Base-by-base conservation (phyloP, 2,888 invertebrate genomes). In the Sphaerophoria taeniata region DNA sequence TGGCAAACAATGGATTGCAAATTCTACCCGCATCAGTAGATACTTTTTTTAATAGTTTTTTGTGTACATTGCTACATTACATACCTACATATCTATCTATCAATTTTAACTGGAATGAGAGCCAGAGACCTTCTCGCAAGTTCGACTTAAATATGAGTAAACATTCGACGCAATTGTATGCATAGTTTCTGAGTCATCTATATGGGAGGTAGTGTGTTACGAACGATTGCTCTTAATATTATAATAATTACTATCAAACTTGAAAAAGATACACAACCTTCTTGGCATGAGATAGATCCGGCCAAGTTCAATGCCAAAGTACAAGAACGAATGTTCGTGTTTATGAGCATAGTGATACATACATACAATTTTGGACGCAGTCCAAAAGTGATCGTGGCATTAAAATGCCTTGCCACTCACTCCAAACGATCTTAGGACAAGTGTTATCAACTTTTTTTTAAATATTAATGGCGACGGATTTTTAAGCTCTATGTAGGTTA, bases 241-340 rank as follows among this genome's bases (percentile, higher is more conserved):
- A n/a, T n/a, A 43, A 43, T 2, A 5, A 43, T 43, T 43, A 5
- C 11, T 2, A 43, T 43, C 2, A 2, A 43, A 7, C 3, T 34
- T 0, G 5, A 16, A 12, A 58, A 58, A 4, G 14, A 58, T 16
- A 3, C 11, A 0, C 14, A n/a, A 12, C 16, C 6, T 67, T 36
- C 33, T 73, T 51, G 43, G 34, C 7, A 79, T 12, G 55, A 56
- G 47, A 53, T 56, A 4, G 33, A 47, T 63, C n/a, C n/a, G 56
- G 70, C 55, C 75, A 80, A 80, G 80, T 80, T 80, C 80, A 80
- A 63, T 75, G 75, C 34, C 80, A 69, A 49, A 24, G 39, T 43
- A 43, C 6, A 6, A 6, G 67, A 11, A 36, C 11, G 16, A 3
- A 33, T 58, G 9, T 53, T 11, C 4, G 11, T 65, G 51, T 34